Evolutionary conservation across 1,140 invertebrate genomes (phyloP), one percentile per base, ranked within the genome.

Genomic region (Eufriesea mexicana): DNA sequence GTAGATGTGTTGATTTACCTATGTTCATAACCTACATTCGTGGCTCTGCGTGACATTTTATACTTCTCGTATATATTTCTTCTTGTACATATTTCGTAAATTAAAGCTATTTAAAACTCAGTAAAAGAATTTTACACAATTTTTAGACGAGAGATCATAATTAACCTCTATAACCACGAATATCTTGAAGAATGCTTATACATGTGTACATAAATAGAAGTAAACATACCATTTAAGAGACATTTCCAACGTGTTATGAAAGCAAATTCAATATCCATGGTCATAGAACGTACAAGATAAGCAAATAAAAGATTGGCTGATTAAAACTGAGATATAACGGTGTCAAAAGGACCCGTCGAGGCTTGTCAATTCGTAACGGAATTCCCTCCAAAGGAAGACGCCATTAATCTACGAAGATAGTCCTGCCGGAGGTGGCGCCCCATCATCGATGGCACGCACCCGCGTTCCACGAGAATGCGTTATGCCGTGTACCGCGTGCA

Each of bases 401-500:
- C 16, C 10, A 42, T 16, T 8, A 55, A 74, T 74, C 42, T 12
- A 47, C 8, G 9, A 9, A 4, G 70, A 74, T 80, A n/a, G 49
- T 74, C 8, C 12, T 47, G 12, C 12, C 16, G 20, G 42, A 54
- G 62, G 49, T 42, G 54, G 42, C 77, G 67, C 42, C 42, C 66
- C 45, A 79, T 51, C n/a, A 64, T 70, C 23, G 23, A 12, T 45
- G 35, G 42, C 54, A 59, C 25, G 45, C 66, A 70, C 66, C 77
- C 42, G 67, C 42, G 66, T 79, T 57, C 18, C 54, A 49, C 54
- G n/a, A 14, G 67, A 79, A 79, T 49, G 66, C 77, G 25, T 61
- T 35, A 59, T 25, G 25, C 8, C 25, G 68, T 25, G n/a, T 25
- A 59, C 42, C n/a, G 55, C 57, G 55, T 57, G 61, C 71, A 57